Percentiles rank a stretch among this genome's conserved stretches.
Conservation (phyloP, 2,113 vertebrate species). For the Neolamprologus hecqui region DNA sequence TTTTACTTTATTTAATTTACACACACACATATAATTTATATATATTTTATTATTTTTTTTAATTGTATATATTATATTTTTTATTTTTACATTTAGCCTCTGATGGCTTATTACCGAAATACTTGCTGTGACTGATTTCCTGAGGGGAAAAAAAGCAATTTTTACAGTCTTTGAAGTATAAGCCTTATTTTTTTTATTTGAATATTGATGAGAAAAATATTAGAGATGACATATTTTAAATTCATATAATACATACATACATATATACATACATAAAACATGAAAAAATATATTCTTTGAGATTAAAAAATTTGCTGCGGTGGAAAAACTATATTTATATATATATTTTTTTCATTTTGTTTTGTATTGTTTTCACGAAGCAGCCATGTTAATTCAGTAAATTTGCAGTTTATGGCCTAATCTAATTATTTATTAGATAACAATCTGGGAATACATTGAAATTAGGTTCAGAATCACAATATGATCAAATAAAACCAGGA, state of each 20-base stretch:
- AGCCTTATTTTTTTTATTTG: not conserved
- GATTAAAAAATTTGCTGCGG: not conserved
- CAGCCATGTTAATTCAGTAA: not conserved
- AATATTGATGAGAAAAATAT: not conserved
- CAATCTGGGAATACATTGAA: not conserved
- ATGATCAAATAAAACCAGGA: not conserved
- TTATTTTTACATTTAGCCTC: not conserved
- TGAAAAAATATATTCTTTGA: not conserved
- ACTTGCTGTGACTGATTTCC: too few species aligned
- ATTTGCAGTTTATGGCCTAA: not conserved
- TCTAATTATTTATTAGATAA: not conserved
- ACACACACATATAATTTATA: too few species aligned
- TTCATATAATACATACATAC: not conserved
- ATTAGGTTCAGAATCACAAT: not conserved
- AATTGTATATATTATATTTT: not conserved
- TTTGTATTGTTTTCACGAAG: not conserved
- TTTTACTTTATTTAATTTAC: not conserved
- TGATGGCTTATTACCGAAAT: not conserved
- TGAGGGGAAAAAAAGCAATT: accelerated
- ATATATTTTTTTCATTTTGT: accelerated
- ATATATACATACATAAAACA: not conserved
- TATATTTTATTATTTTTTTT: too few species aligned
- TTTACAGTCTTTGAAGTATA: not conserved
- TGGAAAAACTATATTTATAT: not conserved
- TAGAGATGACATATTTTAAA: not conserved